A percentile compares a stretch with the other conserved stretches of the same genome.
phyloP scores from a whole-genome alignment of 2,113 vertebrate genomes.

The Xyrauchen texanus region DNA sequence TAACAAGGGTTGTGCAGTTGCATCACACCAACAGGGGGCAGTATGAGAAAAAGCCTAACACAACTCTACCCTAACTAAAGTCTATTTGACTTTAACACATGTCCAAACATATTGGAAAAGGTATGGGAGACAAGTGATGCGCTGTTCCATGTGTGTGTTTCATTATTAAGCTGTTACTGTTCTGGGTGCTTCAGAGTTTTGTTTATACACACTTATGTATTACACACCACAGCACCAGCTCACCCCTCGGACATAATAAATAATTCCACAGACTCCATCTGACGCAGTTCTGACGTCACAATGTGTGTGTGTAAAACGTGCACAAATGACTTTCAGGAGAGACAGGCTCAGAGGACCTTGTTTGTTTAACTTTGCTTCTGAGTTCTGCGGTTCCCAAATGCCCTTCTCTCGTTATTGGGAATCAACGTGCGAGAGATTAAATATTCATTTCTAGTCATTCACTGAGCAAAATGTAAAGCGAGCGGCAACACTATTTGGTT shows the following conservation, averaged over 20 bases:
- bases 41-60: not conserved
- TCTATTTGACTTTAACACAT: too few species aligned
- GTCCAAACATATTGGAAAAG: too few species aligned
- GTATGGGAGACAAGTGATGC: too few species aligned
- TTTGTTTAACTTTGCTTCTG: not conserved
- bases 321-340: not conserved
- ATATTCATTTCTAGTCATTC: slow-evolving; percentile 16
- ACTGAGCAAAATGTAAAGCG: not conserved
- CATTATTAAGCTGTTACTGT: not conserved
- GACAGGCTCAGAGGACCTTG: not conserved
- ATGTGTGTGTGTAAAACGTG: not conserved
- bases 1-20: too few species aligned
- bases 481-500: not conserved
- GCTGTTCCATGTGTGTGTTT: too few species aligned
- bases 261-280: not conserved
- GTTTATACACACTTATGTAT: not conserved
- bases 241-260: not conserved
- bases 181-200: not conserved
- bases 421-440: slow-evolving; percentile 20
- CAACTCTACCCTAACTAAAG: too few species aligned
- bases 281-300: not conserved
- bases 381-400: not conserved
- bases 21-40: not conserved
- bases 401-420: slow-evolving; percentile 4
- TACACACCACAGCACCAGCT: not conserved